Percentiles rank a stretch among this genome's conserved stretches.
phyloP scores from a whole-genome alignment of 1,140 invertebrate genomes.

The Penaeus indicus region DNA sequence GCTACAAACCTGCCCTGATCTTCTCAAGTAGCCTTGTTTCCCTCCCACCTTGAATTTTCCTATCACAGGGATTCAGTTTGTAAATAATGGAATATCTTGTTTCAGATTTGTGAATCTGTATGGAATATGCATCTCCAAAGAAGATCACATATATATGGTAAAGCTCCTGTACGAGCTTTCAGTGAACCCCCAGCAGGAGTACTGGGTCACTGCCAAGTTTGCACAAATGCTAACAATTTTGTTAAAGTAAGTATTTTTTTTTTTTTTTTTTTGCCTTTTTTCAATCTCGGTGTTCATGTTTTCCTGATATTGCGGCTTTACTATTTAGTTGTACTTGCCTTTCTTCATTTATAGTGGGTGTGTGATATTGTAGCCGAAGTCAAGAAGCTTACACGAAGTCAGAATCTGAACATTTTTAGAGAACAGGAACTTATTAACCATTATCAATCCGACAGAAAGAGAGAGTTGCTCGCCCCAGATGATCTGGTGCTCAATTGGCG shows the following conservation, averaged over 20 bases:
- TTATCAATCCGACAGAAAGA: conserved; percentile 76
- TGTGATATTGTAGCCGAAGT: too few relatives aligned
- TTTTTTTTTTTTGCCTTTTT: not conserved
- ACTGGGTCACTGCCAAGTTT: conserved; percentile 80
- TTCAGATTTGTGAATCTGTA: conserved; percentile 71
- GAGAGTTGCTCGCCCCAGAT: conserved; percentile 80
- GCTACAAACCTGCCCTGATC: too few relatives aligned
- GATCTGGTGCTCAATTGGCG: conserved; percentile 89
- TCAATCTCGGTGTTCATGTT: not conserved
- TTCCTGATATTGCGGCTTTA: too few relatives aligned
- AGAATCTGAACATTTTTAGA: not conserved
- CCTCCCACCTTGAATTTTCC: too few relatives aligned
- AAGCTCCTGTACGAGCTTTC: conserved; percentile 85
- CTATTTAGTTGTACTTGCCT: too few relatives aligned
- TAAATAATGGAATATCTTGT: conserved; percentile 67
- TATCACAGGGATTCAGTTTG: conserved; percentile 8
- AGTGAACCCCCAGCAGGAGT: conserved; percentile 82
- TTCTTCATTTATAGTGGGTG: too few relatives aligned
- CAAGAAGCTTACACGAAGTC: not conserved
- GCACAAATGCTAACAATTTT: conserved; percentile 74
- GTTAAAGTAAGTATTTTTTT: conserved; percentile 71
- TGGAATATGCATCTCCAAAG: conserved; percentile 80
- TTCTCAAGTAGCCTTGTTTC: too few relatives aligned
- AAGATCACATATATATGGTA: conserved; percentile 91
- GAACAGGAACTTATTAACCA: not conserved